Evolutionary conservation across 2,113 vertebrate species (phyloP), one percentile per base, ranked within the genome.

Genomic region (Tetrax tetrax): DNA sequence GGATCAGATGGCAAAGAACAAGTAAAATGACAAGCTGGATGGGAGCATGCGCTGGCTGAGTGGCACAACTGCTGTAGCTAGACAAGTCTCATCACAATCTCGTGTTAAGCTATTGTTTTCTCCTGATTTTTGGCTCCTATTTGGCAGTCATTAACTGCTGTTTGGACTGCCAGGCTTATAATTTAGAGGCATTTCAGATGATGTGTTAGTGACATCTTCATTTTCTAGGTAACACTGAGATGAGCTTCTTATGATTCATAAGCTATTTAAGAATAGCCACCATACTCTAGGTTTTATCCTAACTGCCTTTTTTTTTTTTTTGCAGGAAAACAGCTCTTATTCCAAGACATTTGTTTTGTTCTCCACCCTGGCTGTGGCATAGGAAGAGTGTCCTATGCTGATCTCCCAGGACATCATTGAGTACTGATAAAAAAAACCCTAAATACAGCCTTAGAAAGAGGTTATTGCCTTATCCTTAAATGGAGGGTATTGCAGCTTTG

Each of bases 141-240:
- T 91, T 95, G 91, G 76, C 57, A 82, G 81, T 93, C 74, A 75
- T 83, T 96, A 90, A 74, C 83, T 72, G 70, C 83, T 93, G 64
- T 93, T 95, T 87, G 77, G 89, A 57, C 86, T 89, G 86, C 69
- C 76, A 93, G 61, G 41, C 81, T 93, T 89, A 70, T 79, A 96
- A 95, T 91, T 89, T 94, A 87, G 54, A 92, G 74, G 41, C 61
- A 82, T 92, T 91, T 92, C 80, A 89, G 80, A 79, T 93, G 69
- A 94, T 87, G 89, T 64, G 93, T 81, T 95, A 94, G 87, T 75
- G 90, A 95, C 80, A 94, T 89, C 77, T 82, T 95, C 79, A 87
- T 95, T 96, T 95, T 94, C 95, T 84, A 89, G 74, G 81, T 91
- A 95, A 89, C 66, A 84, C 37, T 66, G 87, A 91, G 77, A 86